Conservation (phyloP, 2,888 invertebrate species). For the Caenorhabditis auriculariae region DNA sequence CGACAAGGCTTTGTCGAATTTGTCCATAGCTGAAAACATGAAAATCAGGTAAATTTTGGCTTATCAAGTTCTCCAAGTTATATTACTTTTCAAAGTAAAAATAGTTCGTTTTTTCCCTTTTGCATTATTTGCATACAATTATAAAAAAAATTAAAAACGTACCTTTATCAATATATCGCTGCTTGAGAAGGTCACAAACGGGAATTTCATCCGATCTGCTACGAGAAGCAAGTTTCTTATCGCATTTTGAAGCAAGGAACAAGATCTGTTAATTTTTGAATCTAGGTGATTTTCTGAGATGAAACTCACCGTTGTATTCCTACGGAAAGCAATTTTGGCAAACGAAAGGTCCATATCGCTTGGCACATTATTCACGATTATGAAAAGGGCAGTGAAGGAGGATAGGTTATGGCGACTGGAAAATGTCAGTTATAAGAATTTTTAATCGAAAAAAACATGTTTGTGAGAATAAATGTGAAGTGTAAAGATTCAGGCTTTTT, state of each 20-base stretch:
- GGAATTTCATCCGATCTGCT: slow-evolving; percentile 48
- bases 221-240: slow-evolving; percentile 32
- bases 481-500: no score
- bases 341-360: slow-evolving; percentile 45
- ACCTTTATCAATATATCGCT: slow-evolving; percentile 46
- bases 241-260: slow-evolving; percentile 40
- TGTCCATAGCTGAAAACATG: slow-evolving; percentile 20
- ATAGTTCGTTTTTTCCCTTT: no score
- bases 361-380: slow-evolving; percentile 39
- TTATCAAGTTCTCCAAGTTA: no score
- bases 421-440: neutral
- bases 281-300: no score
- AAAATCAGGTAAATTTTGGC: neutral
- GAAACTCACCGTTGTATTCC: slow-evolving; percentile 20
- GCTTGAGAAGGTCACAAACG: slow-evolving; percentile 47
- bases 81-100: no score
- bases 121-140: no score
- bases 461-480: no score
- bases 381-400: slow-evolving; percentile 45
- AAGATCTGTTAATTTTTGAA: slow-evolving; percentile 22
- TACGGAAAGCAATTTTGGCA: slow-evolving; percentile 38
- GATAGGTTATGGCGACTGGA: slow-evolving; percentile 38
- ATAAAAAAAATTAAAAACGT: neutral
- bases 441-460: no score
- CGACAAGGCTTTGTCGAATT: slow-evolving; percentile 38